Base-by-base conservation (phyloP, 2,797 vertebrate genomes). In the Xiphophorus birchmanni region DNA sequence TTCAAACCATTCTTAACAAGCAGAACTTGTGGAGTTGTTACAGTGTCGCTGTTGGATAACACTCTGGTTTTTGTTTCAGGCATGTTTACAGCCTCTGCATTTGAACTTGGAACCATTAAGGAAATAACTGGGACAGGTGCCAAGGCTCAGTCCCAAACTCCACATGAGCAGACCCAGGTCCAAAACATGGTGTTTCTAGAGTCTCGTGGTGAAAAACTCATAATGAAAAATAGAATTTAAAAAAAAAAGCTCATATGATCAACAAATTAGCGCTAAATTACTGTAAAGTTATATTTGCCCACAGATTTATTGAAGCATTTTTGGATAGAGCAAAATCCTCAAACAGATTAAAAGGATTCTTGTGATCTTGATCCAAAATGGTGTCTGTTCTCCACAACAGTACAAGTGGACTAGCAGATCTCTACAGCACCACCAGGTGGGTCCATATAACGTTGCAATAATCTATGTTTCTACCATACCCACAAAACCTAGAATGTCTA, bases 91-190 rank as follows among this genome's bases (percentile, higher is more conserved):
- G 32, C 65, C 65, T 37, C 18, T 69, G 37, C 65, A 56, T 69
- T 69, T 69, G 37, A 42, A 69, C 37, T 42, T 42, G 40, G 35
- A 35, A 69, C 65, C 18, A 42, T 21, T 42, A 40, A 69, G 65
- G 37, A 69, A 69, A 42, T 69, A 69, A 69, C 65, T 69, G 65
- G 65, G 65, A 69, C 35, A 69, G 4, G 8, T 26, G 65, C 65
- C 65, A 69, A 11, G 17, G 32, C 13, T 32, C 13, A 60, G 58
- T 8, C 29, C 32, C 29, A 32, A 60, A 60, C 58, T 60, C 58
- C 58, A 60, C 29, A 60, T 60, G 29, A 32, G 4, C n/a, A 60
- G 29, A 60, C 29, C 29, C 29, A 32, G 58, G 58, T 60, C 17
- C 58, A 60, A 60, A 60, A 7, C 58, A 32, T 60, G 29, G 58